A percentile compares a stretch with the other conserved stretches of the same genome.
These are phyloP conservation scores for Aythya baeri DNA, from an alignment of 2,113 vertebrate genomes.

Conservation along the genomic window DNA sequence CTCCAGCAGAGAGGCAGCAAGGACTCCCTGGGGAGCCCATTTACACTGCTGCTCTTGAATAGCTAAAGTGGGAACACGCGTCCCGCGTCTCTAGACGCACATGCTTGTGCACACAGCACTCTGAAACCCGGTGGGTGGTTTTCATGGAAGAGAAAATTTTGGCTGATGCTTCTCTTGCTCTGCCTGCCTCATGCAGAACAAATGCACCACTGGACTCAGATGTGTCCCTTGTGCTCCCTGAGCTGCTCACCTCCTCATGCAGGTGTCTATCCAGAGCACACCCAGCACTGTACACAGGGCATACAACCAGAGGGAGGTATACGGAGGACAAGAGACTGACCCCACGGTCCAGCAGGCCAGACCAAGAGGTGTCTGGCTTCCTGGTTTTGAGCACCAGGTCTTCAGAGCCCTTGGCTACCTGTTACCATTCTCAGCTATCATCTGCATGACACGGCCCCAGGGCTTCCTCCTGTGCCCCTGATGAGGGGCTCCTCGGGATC, in stretches of 20 bases:
- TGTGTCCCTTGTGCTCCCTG: fast-evolving
- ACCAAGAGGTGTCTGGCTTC: neutral
- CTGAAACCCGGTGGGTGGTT: conserved; percentile 15
- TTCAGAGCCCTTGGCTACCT: neutral
- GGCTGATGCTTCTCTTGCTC: neutral
- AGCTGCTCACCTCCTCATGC: neutral
- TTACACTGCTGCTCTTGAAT: conserved; percentile 25
- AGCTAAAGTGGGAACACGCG: conserved; percentile 42
- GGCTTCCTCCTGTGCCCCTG: neutral
- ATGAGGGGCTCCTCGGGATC: neutral
- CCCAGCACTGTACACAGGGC: neutral
- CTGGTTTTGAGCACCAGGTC: neutral
- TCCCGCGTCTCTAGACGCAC: neutral
- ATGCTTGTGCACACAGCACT: neutral
- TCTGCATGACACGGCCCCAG: neutral
- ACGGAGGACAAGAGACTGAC: neutral
- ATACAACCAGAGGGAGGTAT: neutral
- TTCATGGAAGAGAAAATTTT: neutral
- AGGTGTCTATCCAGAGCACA: neutral
- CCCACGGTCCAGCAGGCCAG: neutral
- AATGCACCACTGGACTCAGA: fast-evolving
- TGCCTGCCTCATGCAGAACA: neutral
- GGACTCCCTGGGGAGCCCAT: conserved; percentile 36
- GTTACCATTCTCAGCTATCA: neutral
- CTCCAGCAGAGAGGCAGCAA: neutral